Evolutionary conservation across 2,797 vertebrate genomes (phyloP).

Genomic region (Lepidocolaptes lacrymiger): DNA sequence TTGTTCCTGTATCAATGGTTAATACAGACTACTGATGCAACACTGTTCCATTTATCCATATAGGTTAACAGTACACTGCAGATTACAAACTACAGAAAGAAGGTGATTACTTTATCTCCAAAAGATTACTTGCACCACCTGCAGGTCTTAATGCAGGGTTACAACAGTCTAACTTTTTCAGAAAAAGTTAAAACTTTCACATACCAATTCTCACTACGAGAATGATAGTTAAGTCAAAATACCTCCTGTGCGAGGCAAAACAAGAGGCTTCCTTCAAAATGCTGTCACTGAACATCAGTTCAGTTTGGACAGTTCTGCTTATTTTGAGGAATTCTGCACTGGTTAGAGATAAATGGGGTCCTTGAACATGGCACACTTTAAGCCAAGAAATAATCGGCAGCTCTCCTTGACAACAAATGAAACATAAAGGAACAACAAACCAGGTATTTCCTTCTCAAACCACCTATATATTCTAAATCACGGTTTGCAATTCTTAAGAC

Average conservation of each 20-base stretch:
- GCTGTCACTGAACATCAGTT: background rate
- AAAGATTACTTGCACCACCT: slow-evolving; percentile 55
- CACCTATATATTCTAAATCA: background rate
- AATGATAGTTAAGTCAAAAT: background rate
- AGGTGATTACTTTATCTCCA: background rate
- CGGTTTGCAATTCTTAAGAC: background rate
- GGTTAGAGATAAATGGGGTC: background rate
- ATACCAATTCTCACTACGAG: background rate
- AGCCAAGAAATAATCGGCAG: background rate
- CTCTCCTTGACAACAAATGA: accelerated
- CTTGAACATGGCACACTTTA: background rate
- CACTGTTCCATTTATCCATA: background rate
- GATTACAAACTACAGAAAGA: background rate
- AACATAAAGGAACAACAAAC: accelerated
- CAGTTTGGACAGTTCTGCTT: background rate
- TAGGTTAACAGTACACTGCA: background rate
- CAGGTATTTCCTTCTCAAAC: background rate
- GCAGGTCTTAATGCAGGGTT: background rate
- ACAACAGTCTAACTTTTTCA: background rate
- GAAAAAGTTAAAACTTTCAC: background rate
- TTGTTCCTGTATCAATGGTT: background rate
- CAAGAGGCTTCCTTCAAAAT: background rate
- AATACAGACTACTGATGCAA: background rate
- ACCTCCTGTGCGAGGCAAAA: background rate
- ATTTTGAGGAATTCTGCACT: background rate